These are phyloP conservation scores for Athalia cordata DNA, from an alignment of 2,888 invertebrate species.

Conservation along the genomic window DNA sequence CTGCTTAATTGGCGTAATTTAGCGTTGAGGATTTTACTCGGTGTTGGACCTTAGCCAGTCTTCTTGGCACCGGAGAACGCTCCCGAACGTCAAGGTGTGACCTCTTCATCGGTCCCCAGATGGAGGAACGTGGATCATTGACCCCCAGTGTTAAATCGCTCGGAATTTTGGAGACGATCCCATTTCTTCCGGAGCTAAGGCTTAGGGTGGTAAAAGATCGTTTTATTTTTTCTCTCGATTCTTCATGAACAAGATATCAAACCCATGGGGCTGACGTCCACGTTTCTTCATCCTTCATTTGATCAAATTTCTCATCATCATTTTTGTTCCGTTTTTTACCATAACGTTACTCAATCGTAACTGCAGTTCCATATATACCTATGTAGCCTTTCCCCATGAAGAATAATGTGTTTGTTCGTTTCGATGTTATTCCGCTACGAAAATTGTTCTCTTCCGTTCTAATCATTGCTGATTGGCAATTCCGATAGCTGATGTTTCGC, in stretches of 20 bases:
- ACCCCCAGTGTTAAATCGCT: constrained; percentile 27
- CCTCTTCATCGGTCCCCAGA: constrained; percentile 1
- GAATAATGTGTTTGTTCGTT: not conserved
- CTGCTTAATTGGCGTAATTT: constrained; percentile 38
- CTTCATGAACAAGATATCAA: not conserved
- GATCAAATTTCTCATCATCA: too few relatives aligned
- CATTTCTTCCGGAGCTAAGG: not conserved
- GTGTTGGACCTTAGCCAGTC: constrained; percentile 29
- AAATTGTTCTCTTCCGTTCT: constrained; percentile 37
- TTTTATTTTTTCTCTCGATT: not conserved
- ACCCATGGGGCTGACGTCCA: too few relatives aligned
- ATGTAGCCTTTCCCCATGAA: too few relatives aligned
- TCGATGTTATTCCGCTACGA: constrained; percentile 11
- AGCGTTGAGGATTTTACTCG: constrained; percentile 22
- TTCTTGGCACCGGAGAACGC: constrained; percentile 3
- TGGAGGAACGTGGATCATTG: not conserved
- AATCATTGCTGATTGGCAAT: constrained; percentile 43
- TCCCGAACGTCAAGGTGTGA: not conserved
- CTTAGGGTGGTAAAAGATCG: not conserved
- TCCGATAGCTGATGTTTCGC: constrained; percentile 13
- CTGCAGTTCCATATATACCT: too few relatives aligned
- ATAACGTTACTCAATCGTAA: too few relatives aligned
- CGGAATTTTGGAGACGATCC: constrained; percentile 20
- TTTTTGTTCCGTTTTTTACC: too few relatives aligned
- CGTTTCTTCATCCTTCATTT: too few relatives aligned